Base-by-base conservation (phyloP, 2,113 vertebrate species). In the Crotalus viridis region DNA sequence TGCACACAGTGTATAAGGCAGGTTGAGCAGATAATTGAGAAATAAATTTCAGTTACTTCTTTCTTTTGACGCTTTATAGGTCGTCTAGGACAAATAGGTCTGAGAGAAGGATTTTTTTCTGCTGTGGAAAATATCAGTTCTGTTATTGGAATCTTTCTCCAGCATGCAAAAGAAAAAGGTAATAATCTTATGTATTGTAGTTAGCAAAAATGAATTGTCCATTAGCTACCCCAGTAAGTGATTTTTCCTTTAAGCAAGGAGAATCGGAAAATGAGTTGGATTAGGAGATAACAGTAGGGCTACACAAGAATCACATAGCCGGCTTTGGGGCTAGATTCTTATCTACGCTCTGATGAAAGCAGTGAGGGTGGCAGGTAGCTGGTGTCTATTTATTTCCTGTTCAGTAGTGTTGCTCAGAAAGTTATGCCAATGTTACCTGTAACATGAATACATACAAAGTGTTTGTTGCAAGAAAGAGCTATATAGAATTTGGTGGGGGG, bases 101-200 rank as follows among this genome's bases (percentile, higher is more conserved):
- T 99, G 91, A 99, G 98, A 95, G 98, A 99, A 96, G 98, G 97
- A 10, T 98, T 93, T 92, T 94, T 97, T 85, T 95, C 97, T 28
- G 98, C 98, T 4, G 99, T 99, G 94, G 97, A 97, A 93, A 99
- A 98, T 26, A 98, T 99, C 1, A 98, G 98, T 69, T 97, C 96
- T 6, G 98, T 99, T 88, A 98, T 99, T 90, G 98, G 98, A 87
- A 95, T 97, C 5, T 99, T 99, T 94, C 97, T 98, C 55, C 98
- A 97, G 91, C 99, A 99, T 0, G 98, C 98, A 94, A 98, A 97
- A 92, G 95, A 98, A 87, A 98, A 99, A 99, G 99, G 99, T 99
- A 98, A 90, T 3, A 28, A 94, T 52, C 26, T 21, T 93, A 13
- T 88, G 1, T n/a, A 39, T 59, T 59, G 26, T 89, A n/a, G 21